Evolutionary conservation across 92 coral and sea anemone species (phyloP).

Genomic region (Siderastrea radians): DNA sequence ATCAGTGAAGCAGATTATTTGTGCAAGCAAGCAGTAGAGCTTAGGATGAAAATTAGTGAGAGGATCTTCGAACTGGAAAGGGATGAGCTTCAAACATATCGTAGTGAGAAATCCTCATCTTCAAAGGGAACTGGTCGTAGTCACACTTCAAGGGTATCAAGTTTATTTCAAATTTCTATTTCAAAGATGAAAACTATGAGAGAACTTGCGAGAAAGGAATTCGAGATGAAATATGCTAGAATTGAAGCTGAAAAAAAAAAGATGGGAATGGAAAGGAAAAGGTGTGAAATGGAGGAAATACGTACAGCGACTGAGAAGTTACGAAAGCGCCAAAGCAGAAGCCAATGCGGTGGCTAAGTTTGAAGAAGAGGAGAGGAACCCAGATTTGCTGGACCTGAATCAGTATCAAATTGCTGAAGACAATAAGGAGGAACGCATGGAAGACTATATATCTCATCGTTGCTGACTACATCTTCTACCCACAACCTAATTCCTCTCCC

Average conservation of each 20-base stretch:
- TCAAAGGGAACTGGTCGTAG: slow-evolving; percentile 25
- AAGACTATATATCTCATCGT: slow-evolving; percentile 20
- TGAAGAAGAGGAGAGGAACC: slow-evolving; percentile 38
- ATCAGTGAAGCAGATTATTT: neutral
- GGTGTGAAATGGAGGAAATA: slow-evolving; percentile 41
- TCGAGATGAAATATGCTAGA: slow-evolving; percentile 42
- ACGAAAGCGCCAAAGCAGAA: no score
- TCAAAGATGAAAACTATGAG: slow-evolving; percentile 36
- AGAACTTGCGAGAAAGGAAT: slow-evolving; percentile 43
- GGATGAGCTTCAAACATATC: slow-evolving; percentile 17
- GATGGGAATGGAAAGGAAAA: slow-evolving; percentile 51
- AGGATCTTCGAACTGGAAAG: slow-evolving; percentile 49
- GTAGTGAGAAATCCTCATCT: neutral
- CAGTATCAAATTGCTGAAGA: neutral
- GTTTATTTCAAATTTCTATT: slow-evolving; percentile 6
- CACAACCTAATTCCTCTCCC: neutral
- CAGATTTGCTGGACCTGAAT: slow-evolving; percentile 1
- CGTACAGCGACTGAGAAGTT: slow-evolving; percentile 35
- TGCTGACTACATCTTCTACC: neutral
- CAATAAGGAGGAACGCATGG: slow-evolving; percentile 5
- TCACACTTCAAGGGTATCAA: slow-evolving; percentile 35
- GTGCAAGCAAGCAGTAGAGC: slow-evolving; percentile 46
- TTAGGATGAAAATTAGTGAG: slow-evolving; percentile 36
- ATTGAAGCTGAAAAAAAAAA: slow-evolving; percentile 32
- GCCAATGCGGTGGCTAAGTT: slow-evolving; percentile 30